A percentile compares a stretch with the other conserved stretches of the same genome.
These are phyloP conservation scores for Pogonomyrmex barbatus DNA, from an alignment of 1,140 invertebrate genomes.

Conservation along the genomic window DNA sequence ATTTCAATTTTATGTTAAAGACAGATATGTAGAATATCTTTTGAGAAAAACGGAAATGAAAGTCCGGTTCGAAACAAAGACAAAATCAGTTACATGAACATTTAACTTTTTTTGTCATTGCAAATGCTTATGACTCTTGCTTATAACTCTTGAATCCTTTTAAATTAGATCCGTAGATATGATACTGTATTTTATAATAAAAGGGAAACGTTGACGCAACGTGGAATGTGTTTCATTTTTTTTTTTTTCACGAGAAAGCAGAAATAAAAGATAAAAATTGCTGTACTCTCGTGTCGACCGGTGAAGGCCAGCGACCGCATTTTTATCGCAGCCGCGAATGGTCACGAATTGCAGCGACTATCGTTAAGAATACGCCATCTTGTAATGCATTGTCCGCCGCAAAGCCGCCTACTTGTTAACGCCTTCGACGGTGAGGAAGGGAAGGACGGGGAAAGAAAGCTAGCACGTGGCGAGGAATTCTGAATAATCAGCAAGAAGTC, in stretches of 20 bases:
- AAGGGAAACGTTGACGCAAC: background rate
- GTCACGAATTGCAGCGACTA: conserved; percentile 16
- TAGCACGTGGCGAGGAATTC: conserved; percentile 40
- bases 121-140: background rate
- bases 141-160: background rate
- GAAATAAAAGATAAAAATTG: conserved; percentile 1
- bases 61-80: background rate
- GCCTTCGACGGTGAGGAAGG: conserved; percentile 21
- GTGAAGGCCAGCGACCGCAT: background rate
- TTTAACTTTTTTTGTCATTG: background rate
- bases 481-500: conserved; percentile 61
- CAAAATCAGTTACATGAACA: background rate
- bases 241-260: background rate
- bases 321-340: conserved; percentile 19
- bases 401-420: conserved; percentile 56
- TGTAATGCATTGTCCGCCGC: conserved; percentile 34
- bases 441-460: conserved; percentile 37
- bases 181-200: background rate
- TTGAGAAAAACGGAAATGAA: background rate
- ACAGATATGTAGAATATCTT: background rate
- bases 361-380: conserved; percentile 47
- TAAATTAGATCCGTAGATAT: background rate
- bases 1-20: background rate
- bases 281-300: background rate
- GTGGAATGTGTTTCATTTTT: background rate